Evolutionary conservation across 2,113 vertebrate genomes (phyloP), one percentile per base, ranked within the genome.

Genomic region (Thunnus thynnus): DNA sequence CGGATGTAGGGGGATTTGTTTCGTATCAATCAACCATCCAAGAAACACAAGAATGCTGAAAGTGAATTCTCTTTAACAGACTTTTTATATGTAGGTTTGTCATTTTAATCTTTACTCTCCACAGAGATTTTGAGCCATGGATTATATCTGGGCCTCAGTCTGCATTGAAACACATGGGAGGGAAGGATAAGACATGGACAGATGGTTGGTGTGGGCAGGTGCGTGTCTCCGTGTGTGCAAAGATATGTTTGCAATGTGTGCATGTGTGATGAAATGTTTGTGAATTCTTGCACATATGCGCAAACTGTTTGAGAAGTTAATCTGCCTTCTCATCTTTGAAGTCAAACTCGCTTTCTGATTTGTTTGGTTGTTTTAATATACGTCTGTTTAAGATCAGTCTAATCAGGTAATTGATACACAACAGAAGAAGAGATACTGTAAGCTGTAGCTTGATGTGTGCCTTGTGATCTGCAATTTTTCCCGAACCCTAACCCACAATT

Each of bases 161-260:
- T 56, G 55, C 32, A n/a, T 17, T 9, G 12, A 61, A 64, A 78
- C 46, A 68, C 41, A 50, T 7, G 46, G 50, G 52, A 50, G n/a
- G 14, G 18, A 57, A 50, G 25, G 63, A 85, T 55, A 75, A 69
- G 64, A 62, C 63, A 36, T 41, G 48, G 71, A 32, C 86, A 88
- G 87, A 83, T 92, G 89, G 79, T 13, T n/a, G 10, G 62, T 68
- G 87, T 85, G 54, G 74, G 86, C 68, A 32, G 50, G 61, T 67
- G 63, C 51, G 22, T 61, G 63, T 62, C 10, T 63, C 52, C 25
- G 41, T 11, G 8, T 74, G 55, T 64, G 71, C 60, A 58, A 69
- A 72, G 72, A 78, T 50, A 5, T 69, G 62, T 69, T 57, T 20
- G 50, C 20, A 52, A 56, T 46, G 30, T 72, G 27, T 32, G 20